Base-by-base conservation (phyloP, 2,113 vertebrate species). In the Perca fluviatilis region DNA sequence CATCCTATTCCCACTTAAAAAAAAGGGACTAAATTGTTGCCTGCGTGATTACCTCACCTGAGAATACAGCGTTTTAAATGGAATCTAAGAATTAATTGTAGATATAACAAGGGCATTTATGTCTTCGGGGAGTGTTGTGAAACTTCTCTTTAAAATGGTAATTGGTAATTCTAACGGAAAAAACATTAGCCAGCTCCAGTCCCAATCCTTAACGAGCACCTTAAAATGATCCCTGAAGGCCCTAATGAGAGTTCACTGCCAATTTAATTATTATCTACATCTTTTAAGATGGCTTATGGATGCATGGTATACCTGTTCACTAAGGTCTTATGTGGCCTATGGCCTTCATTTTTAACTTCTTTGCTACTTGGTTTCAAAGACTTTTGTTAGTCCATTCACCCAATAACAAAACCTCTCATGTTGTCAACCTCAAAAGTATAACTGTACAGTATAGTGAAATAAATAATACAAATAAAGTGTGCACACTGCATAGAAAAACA, bases 131-230 rank as follows among this genome's bases (percentile, higher is more conserved):
- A 36, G 36, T n/a, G 33, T 49, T 56, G 23, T 67, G 46, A 66
- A 62, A 80, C 69, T 53, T 64, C 27, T 58, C 47, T 27, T 68
- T n/a, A 14, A 88, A 73, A 67, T 27, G 13, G 40, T 61, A 13
- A 68, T 49, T 76, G 15, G 40, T 56, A 13, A 68, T 49, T 76
- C 19, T 67, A 57, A 77, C 64, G 74, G 70, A 83, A 85, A 88
- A 86, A 23, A 12, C 65, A 79, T 80, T 69, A 60, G 71, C 43
- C 0, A 61, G 30, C 71, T 56, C 2, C 58, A 66, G n/a, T 56
- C 30, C 56, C 79, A 54, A 82, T 77, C 78, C 76, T 85, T 46
- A 86, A 67, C 65, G 11, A 66, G 76, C 66, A 58, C 53, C 58
- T 79, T 74, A 53, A 80, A 82, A 77, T 57, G n/a, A 61, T 83